Base-by-base conservation (phyloP, 1,140 invertebrate species). In the Brachionus rubens region DNA sequence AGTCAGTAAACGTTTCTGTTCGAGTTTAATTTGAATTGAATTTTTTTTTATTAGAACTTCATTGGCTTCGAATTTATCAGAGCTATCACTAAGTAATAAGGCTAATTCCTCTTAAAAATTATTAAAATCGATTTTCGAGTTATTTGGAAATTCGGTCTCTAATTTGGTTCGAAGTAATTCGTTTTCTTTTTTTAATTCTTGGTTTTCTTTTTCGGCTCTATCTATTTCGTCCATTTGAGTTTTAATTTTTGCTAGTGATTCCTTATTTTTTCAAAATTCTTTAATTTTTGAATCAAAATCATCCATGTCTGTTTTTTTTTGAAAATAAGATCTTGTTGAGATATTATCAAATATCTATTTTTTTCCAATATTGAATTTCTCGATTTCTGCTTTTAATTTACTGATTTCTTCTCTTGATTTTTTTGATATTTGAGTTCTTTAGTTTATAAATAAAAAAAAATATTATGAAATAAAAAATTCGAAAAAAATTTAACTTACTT, bases 271-370 rank as follows among this genome's bases (percentile, higher is more conserved):
- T 26, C 83, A 78, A 12, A 76, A 28, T 14, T 81, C 79, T 56
- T 80, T 76, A n/a, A 62, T 80, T 82, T 47, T 85, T 81, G 54
- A 80, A 78, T 56, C 83, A n/a, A n/a, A n/a, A 81, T 48, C 84
- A 59, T 80, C 81, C 19, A 81, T 75, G 40, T 80, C 79, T 78
- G 72, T 75, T 84, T 82, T 4, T 82, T 70, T 19, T 84, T 82
- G 6, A 68, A 54, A 0, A 84, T 76, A 33, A 80, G 78, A 40
- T 81, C 77, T 47, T 80, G 78, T 33, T 83, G 78, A 5, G 81
- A 78, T 16, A 81, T 78, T 24, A 82, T 78, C 9, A 82, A 56
- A 6, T 79, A 75, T 12, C 78, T 76, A 1, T 81, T 78, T 28
- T 80, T 84, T 82, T 70, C 79, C 82, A 47, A 81, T 82, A 62